Evolutionary conservation across 2,797 vertebrate species (phyloP), one percentile per base, ranked within the genome.

Genomic region (Holocentrus rufus): DNA sequence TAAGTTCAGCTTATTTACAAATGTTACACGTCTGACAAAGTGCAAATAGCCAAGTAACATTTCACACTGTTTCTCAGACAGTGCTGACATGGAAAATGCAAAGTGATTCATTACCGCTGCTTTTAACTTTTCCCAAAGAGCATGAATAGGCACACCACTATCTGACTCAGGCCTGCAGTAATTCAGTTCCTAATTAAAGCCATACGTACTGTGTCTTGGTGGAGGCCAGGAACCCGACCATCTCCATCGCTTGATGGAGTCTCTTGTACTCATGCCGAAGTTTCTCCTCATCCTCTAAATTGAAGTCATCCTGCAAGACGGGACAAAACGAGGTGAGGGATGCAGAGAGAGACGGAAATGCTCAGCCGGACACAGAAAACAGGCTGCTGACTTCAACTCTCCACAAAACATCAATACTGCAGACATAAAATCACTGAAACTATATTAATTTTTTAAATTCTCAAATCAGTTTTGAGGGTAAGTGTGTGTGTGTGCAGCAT

Each of bases 211-310:
- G 95, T 74, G 96, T 98, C 89, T 95, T 98, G 66, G 98, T 99
- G 49, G 96, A 91, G 1, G 95, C 92, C 70, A 99, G 93, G 89
- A 99, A 99, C 68, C 98, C 98, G 31, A 99, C 97, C 97, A 99
- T 98, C 89, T 99, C 98, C 98, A 99, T 98, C 53, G 98, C 98
- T 89, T 97, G 97, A 77, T 98, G 96, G 23, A 99, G 93, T 61
- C 96, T 94, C 66, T 95, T 95, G 30, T 97, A 99, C 81, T 97
- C 95, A 8, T 95, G 94, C 20, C 80, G 79, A 46, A 97, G 93
- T 77, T 95, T 95, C 74, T 94, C 95, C 25, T 93, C 92, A 46
- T 96, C 95, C 57, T 96, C 96, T 4, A 95, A 89, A 76, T 93
- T 90, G 73, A 95, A 92, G 85, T 95, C 92, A 87, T 95, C 94